Evolutionary conservation across 2,113 vertebrate genomes (phyloP), one percentile per base, ranked within the genome.

Genomic region (Alouatta palliata): DNA sequence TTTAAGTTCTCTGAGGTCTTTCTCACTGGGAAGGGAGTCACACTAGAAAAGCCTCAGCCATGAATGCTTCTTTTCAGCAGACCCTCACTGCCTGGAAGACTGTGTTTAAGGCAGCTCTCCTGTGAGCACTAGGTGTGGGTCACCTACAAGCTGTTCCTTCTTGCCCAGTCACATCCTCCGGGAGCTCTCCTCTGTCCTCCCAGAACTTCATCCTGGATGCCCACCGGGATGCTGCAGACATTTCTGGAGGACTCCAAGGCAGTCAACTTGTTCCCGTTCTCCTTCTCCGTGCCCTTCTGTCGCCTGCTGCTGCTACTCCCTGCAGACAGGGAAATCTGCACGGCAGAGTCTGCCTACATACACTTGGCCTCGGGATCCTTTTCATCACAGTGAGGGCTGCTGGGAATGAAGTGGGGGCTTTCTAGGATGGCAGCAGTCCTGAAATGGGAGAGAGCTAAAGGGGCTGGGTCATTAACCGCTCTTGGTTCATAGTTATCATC

Each of bases 361-460:
- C 23, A 5, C 64, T 89, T 87, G 91, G 87, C 11, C 90, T 73
- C 43, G 5, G 4, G 70, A 49, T 90, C 90, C 76, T 90, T 92
- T 87, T 81, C 84, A 92, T 90, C 96, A 82, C 70, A 40, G 75
- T 3, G 71, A 89, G 45, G 81, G 81, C 40, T 94, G 91, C 90
- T 52, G 91, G 91, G 88, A 92, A 97, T 95, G 68, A 30, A 32
- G 19, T 8, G 64, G 71, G 95, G 90, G 66, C 32, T 92, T 95
- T 90, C 80, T 49, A 58, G 89, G 64, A 73, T 21, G 25, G 45
- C 68, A 64, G 47, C 52, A 5, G 23, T 80, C 68, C 84, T 40
- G 58, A 73, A 70, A 49, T 25, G 56, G 43, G 70, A 77, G 73
- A n/a, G 64, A 16, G 54, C 76, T 52, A 7, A 58, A 87, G 93